Percentiles rank a stretch among this genome's conserved stretches.
These are phyloP conservation scores for Upupa epops DNA, from an alignment of 2,113 vertebrate genomes.

Conservation along the genomic window DNA sequence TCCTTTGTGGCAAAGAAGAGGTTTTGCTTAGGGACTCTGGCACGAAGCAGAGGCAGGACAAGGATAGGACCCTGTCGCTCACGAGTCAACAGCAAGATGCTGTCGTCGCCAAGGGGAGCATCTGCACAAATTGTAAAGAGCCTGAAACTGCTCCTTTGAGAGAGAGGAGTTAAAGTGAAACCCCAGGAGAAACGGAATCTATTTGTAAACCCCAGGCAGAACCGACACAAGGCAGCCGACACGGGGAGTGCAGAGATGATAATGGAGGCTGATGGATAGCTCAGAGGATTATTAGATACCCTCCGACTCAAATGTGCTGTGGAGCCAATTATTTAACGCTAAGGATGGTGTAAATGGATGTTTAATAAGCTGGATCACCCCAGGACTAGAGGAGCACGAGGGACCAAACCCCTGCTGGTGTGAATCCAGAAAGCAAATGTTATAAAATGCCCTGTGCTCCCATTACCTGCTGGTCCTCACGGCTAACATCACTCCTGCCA, in stretches of 20 bases:
- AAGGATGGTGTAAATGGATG: neutral
- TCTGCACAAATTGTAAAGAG: neutral
- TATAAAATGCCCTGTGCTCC: rapidly evolving
- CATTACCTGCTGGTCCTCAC: rapidly evolving
- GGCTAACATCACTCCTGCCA: rapidly evolving
- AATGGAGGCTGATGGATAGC: constrained; percentile 17
- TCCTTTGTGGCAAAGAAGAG: constrained; percentile 59
- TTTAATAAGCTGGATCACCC: constrained; percentile 11
- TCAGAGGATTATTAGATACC: neutral
- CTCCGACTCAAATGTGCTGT: constrained; percentile 41
- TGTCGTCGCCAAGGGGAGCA: neutral
- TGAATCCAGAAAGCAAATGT: neutral
- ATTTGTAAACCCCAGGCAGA: constrained; percentile 33
- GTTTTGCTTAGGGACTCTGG: neutral
- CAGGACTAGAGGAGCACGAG: neutral
- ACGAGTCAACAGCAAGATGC: neutral
- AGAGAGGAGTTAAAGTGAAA: neutral
- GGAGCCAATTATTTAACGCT: constrained; percentile 39
- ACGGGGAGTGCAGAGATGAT: neutral
- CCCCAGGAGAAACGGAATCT: neutral
- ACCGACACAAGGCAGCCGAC: neutral
- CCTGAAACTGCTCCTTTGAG: neutral
- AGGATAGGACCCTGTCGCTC: neutral
- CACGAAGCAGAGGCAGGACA: neutral
- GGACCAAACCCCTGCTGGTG: neutral